Percentiles rank a stretch among this genome's conserved stretches.
These are phyloP conservation scores for Saccopteryx bilineata DNA, from an alignment of 2,113 vertebrate genomes.

Conservation along the genomic window DNA sequence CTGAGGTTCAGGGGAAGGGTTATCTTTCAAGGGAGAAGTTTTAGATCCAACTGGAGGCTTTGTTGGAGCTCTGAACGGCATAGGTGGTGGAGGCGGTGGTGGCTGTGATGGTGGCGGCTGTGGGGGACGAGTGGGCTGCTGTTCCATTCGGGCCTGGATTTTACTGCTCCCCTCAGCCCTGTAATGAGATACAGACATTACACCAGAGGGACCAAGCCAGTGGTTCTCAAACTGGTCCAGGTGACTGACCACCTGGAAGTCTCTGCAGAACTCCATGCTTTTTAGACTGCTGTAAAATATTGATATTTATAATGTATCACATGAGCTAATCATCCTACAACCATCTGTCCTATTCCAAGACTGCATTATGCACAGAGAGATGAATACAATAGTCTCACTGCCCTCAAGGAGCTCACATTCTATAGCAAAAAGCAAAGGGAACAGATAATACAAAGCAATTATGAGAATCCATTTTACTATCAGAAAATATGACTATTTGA, in stretches of 20 bases:
- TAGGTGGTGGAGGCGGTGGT: conserved; percentile 91
- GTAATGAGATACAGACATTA: conserved; percentile 76
- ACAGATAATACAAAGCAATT: not conserved
- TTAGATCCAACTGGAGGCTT: conserved; percentile 95
- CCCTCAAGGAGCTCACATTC: not conserved
- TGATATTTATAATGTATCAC: not conserved
- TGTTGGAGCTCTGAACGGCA: conserved; percentile 94
- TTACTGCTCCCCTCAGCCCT: conserved; percentile 99
- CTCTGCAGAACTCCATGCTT: not conserved
- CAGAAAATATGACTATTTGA: not conserved
- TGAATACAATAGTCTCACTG: not conserved
- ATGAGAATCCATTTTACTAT: not conserved
- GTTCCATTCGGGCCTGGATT: conserved; percentile 97
- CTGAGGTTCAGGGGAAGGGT: conserved; percentile 98
- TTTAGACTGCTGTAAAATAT: conserved; percentile 1
- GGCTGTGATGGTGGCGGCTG: conserved; percentile 91
- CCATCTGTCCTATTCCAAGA: not conserved
- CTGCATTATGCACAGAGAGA: not conserved
- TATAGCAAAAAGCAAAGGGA: not conserved
- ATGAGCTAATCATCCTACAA: not conserved
- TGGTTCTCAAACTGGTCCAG: not conserved
- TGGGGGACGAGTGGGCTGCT: conserved; percentile 93
- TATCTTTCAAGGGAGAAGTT: conserved; percentile 96
- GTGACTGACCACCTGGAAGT: not conserved
- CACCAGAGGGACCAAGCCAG: not conserved